Percentiles rank a stretch among this genome's conserved stretches.
These are phyloP conservation scores for Caenorhabditis tropicalis DNA, from an alignment of 1,140 invertebrate species.

Conservation along the genomic window DNA sequence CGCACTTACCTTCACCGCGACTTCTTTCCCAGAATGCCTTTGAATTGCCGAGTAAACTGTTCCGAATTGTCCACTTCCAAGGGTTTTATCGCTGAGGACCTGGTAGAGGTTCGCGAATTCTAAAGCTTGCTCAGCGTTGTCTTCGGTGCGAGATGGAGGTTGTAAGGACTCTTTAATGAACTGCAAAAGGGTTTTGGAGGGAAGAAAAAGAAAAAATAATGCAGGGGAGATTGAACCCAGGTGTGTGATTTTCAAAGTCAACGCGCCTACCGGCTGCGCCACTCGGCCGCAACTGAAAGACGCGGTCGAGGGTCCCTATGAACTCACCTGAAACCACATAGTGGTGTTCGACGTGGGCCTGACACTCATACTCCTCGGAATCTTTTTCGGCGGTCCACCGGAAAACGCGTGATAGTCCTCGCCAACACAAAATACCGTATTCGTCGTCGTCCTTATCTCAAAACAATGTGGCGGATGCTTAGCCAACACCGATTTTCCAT, in stretches of 20 bases:
- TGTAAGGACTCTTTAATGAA: conserved; percentile 65
- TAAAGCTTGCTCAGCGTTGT: conserved; percentile 70
- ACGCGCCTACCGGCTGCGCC: no score
- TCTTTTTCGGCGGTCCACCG: conserved; percentile 60
- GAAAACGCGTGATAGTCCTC: conserved; percentile 65
- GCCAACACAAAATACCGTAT: conserved; percentile 68
- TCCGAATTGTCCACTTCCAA: conserved; percentile 97
- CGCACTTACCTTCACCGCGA: conserved; percentile 94
- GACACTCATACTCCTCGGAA: conserved; percentile 61
- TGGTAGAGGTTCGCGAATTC: conserved; percentile 70
- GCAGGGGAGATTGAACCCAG: no score
- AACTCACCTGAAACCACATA: conserved; percentile 64
- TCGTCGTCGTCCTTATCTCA: conserved; percentile 64
- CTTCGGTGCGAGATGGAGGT: conserved; percentile 64
- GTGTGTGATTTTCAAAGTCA: no score
- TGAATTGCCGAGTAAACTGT: conserved; percentile 88
- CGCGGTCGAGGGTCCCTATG: not conserved
- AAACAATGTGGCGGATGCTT: conserved; percentile 69
- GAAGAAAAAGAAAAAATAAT: not conserved
- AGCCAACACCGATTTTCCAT: conserved; percentile 63
- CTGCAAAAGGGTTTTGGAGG: not conserved
- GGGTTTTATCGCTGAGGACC: conserved; percentile 92
- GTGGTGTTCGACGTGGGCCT: conserved; percentile 59
- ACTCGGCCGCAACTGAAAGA: not conserved
- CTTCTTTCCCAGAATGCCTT: conserved; percentile 78